These are phyloP conservation scores for Drosophila miranda DNA, from an alignment of 1,140 invertebrate genomes.

Conservation along the genomic window DNA sequence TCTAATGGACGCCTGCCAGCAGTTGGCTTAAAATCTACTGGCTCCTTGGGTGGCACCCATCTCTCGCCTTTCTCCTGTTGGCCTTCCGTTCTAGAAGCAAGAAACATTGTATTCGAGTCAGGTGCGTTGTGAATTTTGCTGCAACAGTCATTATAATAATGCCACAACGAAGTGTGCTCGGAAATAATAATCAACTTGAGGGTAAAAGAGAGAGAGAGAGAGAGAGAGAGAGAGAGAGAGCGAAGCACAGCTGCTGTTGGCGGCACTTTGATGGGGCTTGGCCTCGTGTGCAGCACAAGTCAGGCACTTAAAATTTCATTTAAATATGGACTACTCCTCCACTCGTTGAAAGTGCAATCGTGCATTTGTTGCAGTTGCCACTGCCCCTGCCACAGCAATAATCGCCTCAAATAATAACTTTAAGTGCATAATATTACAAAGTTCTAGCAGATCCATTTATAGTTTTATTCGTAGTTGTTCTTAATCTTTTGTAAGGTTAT, in stretches of 20 bases:
- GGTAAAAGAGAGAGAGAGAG: not conserved
- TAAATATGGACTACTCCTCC: conserved; percentile 59
- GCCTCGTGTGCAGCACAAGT: conserved; percentile 15
- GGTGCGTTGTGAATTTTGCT: conserved; percentile 81
- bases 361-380: conserved; percentile 58
- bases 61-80: too few species aligned
- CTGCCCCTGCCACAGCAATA: conserved; percentile 37
- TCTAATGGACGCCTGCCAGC: conserved; percentile 65
- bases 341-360: conserved; percentile 73
- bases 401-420: conserved; percentile 75
- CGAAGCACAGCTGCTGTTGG: conserved; percentile 25
- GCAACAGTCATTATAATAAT: conserved; percentile 82
- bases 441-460: conserved; percentile 36
- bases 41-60: conserved; percentile 9
- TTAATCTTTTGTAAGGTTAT: conserved; percentile 11
- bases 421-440: conserved; percentile 73
- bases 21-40: conserved; percentile 52
- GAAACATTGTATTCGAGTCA: conserved; percentile 70
- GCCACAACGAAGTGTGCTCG: conserved; percentile 81
- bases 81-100: not conserved
- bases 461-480: conserved; percentile 4
- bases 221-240: too few species aligned
- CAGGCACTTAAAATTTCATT: conserved; percentile 76
- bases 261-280: conserved; percentile 28
- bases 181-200: conserved; percentile 75